Evolutionary conservation across 1,140 invertebrate species (phyloP).

Genomic region (Penaeus japonicus): DNA sequence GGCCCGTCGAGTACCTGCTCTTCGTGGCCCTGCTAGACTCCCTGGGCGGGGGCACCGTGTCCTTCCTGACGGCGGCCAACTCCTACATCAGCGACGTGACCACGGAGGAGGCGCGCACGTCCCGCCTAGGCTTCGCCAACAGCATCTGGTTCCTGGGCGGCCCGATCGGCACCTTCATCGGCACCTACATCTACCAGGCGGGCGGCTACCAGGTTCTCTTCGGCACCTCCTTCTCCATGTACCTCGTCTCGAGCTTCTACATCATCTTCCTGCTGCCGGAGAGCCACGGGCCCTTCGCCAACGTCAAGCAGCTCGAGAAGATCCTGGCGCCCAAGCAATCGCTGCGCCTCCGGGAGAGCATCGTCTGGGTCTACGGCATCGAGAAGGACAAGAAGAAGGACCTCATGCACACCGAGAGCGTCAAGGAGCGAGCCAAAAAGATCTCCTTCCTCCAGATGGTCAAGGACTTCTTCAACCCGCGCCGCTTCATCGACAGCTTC

Average conservation of each 20-base stretch:
- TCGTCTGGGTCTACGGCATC: conserved; percentile 56
- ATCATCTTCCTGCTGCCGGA: conserved; percentile 52
- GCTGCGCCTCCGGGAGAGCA: conserved; percentile 49
- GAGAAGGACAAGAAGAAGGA: conserved; percentile 42
- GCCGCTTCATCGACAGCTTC: conserved; percentile 55
- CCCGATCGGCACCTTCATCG: conserved; percentile 78
- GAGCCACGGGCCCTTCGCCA: conserved; percentile 58
- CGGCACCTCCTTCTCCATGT: conserved; percentile 51
- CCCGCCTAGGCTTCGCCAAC: conserved; percentile 84
- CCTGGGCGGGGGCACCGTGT: conserved; percentile 84
- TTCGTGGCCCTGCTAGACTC: conserved; percentile 63
- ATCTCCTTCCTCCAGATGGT: conserved; percentile 54
- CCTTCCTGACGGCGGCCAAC: conserved; percentile 88
- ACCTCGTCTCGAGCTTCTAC: conserved; percentile 48
- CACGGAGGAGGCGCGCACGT: conserved; percentile 78
- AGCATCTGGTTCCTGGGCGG: conserved; percentile 81
- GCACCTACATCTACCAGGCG: conserved; percentile 54
- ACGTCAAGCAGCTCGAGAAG: conserved; percentile 54
- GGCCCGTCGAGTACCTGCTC: conserved; percentile 72
- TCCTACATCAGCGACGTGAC: conserved; percentile 89
- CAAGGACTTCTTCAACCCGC: conserved; percentile 56
- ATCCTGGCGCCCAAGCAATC: conserved; percentile 52
- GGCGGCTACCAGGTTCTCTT: conserved; percentile 56
- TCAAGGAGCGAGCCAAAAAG: conserved; percentile 25
- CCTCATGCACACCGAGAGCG: conserved; percentile 46